Base-by-base conservation (phyloP, 2,888 invertebrate species). In the Dyspetes luteomarginatus region DNA sequence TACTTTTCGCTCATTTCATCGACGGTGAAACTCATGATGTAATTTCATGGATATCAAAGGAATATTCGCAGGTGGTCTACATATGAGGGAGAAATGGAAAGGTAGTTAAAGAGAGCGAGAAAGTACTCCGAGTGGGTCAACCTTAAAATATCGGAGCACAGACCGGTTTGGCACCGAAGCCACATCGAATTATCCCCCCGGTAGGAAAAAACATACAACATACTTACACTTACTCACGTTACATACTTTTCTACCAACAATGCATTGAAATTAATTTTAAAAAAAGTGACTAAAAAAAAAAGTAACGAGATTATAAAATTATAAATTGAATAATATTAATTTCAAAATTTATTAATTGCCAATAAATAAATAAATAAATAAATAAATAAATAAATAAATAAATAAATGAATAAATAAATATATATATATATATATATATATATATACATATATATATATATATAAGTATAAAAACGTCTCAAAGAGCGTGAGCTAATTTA, bases 61-160 rank as follows among this genome's bases (percentile, higher is more conserved):
- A 65, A 65, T 74, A 65, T 78, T 73, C 43, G 72, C 67, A 73
- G 73, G 64, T 67, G 60, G 58, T 50, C 67, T 26, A 17, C 19
- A 41, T 22, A 24, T 36, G 43, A 24, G 30, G 52, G 50, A 73
- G 52, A 60, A 64, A 58, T 30, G 45, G 62, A 71, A 48, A 48
- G 71, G 72, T 43, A 65, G 60, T 15, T 50, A 73, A 77, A 36
- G 45, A 17, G 65, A 67, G 48, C 43, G 65, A 65, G 43, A 24
- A 36, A 26, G 52, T 62, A 50, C 52, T 65, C 41, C 62, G 48
- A 78, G 28, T 36, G n/a, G n/a, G 9, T 28, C 24, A 4, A 71
- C 45, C 45, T 30, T 2, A 58, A 58, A 58, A 58, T 28, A 58
- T 58, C 45, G 7, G 30, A 30, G 28, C 26, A 15, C 9, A 68